Percentiles rank a stretch among this genome's conserved stretches.
phyloP scores from a whole-genome alignment of 2,888 invertebrate genomes.

The Nemotelus pantherinus region DNA sequence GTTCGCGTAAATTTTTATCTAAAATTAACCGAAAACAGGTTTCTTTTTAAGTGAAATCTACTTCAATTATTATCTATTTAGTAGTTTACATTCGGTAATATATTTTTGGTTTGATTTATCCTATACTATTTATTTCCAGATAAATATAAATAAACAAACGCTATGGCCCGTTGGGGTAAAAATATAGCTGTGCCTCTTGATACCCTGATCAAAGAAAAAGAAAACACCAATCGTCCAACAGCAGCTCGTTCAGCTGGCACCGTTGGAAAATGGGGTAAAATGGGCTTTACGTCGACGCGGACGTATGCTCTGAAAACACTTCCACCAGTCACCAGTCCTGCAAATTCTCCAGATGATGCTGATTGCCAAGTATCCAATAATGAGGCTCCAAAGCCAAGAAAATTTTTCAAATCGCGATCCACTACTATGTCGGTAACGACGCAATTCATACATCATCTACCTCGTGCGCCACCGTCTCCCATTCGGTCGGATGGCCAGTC shows the following conservation, averaged over 20 bases:
- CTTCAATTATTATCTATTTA: too few species aligned
- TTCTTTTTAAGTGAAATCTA: too few species aligned
- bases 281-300: conserved; percentile 90
- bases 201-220: conserved; percentile 72
- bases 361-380: conserved; percentile 56
- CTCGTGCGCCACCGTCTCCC: conserved; percentile 59
- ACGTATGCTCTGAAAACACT: conserved; percentile 65
- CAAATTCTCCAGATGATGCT: conserved; percentile 54
- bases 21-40: too few species aligned
- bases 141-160: neutral
- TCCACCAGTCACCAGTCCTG: conserved; percentile 57
- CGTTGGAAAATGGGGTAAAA: conserved; percentile 94
- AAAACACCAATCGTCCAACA: conserved; percentile 86
- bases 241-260: conserved; percentile 91
- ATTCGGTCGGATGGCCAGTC: conserved; percentile 56
- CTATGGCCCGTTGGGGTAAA: conserved; percentile 73
- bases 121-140: neutral
- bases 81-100: too few species aligned
- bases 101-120: neutral
- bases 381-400: conserved; percentile 79
- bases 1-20: too few species aligned
- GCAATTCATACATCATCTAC: conserved; percentile 63
- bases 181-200: conserved; percentile 73
- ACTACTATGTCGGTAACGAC: conserved; percentile 62
- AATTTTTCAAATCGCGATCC: conserved; percentile 89